Evolutionary conservation across 1,140 invertebrate genomes (phyloP).

Genomic region (Notospermus geniculatus): DNA sequence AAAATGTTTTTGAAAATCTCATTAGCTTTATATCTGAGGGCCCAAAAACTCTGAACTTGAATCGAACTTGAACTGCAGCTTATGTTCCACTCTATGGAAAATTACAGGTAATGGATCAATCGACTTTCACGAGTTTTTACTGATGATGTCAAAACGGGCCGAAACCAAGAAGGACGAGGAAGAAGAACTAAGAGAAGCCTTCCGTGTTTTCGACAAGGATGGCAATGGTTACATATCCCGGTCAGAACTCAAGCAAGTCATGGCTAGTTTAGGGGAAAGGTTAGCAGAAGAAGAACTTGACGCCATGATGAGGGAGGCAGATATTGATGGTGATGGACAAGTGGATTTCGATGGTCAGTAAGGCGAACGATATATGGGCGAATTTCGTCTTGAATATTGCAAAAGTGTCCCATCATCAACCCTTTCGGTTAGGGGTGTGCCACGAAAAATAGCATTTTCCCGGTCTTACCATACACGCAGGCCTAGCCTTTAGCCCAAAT

Average conservation of each 20-base stretch:
- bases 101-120: slow-evolving; percentile 93
- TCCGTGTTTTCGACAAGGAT: slow-evolving; percentile 17
- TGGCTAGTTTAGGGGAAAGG: slow-evolving; percentile 98
- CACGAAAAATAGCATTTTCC: too few species aligned
- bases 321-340: slow-evolving; percentile 86
- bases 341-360: slow-evolving; percentile 14
- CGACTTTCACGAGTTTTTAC: slow-evolving; percentile 96
- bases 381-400: too few species aligned
- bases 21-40: too few species aligned
- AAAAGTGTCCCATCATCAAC: too few species aligned
- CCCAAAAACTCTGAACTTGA: too few species aligned
- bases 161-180: slow-evolving; percentile 94
- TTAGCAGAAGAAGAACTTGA: slow-evolving; percentile 97
- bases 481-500: too few species aligned
- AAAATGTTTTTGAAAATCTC: too few species aligned
- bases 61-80: too few species aligned
- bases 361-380: too few species aligned
- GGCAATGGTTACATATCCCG: slow-evolving; percentile 57
- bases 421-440: too few species aligned
- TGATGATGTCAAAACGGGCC: slow-evolving; percentile 87
- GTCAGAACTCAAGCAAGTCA: slow-evolving; percentile 85
- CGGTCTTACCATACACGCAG: too few species aligned
- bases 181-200: slow-evolving; percentile 63
- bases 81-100: too few species aligned
- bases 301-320: slow-evolving; percentile 97